phyloP scores from a whole-genome alignment of 2,888 invertebrate species.

The Cacoxenus indagator region DNA sequence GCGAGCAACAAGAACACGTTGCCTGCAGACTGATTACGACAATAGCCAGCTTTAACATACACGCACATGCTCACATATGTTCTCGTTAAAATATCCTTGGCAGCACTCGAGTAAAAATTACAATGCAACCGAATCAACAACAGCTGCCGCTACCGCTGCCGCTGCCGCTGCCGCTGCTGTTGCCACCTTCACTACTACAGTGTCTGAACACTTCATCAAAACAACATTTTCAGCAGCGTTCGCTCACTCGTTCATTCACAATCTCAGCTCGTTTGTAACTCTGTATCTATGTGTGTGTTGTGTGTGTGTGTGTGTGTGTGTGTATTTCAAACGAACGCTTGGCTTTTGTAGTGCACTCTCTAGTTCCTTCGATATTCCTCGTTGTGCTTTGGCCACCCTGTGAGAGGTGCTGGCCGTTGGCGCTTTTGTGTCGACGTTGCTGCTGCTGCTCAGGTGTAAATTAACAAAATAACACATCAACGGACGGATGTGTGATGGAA shows the following conservation, averaged over 20 bases:
- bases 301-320: too few species aligned
- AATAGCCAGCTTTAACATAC: constrained; percentile 26
- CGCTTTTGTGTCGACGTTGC: constrained; percentile 38
- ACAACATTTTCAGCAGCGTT: background rate
- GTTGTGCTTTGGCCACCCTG: background rate
- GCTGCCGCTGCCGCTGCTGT: background rate
- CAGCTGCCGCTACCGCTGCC: background rate
- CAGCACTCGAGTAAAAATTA: constrained; percentile 1
- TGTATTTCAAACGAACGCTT: background rate
- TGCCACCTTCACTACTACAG: too few species aligned
- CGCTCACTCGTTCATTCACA: background rate
- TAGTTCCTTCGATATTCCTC: background rate
- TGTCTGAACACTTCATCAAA: constrained; percentile 17
- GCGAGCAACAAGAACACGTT: constrained; percentile 20
- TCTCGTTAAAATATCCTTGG: constrained; percentile 12
- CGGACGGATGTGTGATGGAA: constrained; percentile 2
- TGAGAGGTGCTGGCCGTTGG: constrained; percentile 7
- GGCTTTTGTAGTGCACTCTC: background rate
- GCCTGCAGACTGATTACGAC: constrained; percentile 41
- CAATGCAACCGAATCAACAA: constrained; percentile 3
- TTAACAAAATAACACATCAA: constrained; percentile 47
- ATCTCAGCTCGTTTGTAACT: background rate
- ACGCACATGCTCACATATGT: constrained; percentile 24
- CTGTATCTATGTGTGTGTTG: too few species aligned
- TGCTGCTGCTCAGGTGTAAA: constrained; percentile 22